Percentiles rank a stretch among this genome's conserved stretches.
Evolutionary conservation across 2,797 vertebrate genomes (phyloP).

Genomic region (Acanthis flammea): DNA sequence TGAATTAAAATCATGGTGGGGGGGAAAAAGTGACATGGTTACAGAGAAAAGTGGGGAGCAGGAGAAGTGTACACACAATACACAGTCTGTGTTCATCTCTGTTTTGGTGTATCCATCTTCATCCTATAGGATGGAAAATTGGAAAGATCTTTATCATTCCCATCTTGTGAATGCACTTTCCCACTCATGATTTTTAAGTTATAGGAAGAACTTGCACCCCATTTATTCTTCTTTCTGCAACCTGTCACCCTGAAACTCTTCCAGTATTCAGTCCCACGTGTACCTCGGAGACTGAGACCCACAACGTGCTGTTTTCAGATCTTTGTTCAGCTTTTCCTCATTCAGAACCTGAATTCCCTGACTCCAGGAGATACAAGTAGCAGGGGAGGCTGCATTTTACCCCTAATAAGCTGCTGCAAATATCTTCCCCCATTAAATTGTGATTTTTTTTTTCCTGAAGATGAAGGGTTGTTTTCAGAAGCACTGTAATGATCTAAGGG

Average conservation of each 20-base stretch:
- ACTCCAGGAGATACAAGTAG: rapidly evolving
- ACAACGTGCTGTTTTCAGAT: background rate
- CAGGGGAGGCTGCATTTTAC: background rate
- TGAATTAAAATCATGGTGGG: background rate
- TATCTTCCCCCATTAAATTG: background rate
- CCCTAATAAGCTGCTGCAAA: background rate
- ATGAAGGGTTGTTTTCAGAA: constrained; percentile 15
- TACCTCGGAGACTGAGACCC: background rate
- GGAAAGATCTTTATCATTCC: background rate
- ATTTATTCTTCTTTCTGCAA: background rate
- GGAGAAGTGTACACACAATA: background rate
- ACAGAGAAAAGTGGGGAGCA: background rate
- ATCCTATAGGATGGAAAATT: background rate
- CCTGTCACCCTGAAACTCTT: background rate
- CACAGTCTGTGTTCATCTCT: background rate
- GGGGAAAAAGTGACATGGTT: rapidly evolving
- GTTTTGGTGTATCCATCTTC: background rate
- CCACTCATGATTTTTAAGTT: background rate
- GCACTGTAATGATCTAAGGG: background rate
- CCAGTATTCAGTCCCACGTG: background rate
- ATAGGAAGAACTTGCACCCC: background rate
- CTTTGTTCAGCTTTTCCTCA: background rate
- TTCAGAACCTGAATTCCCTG: background rate
- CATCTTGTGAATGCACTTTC: background rate
- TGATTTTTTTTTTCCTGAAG: background rate